A percentile compares a stretch with the other conserved stretches of the same genome.
These are phyloP conservation scores for Psylliodes chrysocephalus DNA, from an alignment of 2,888 invertebrate species.

Conservation along the genomic window DNA sequence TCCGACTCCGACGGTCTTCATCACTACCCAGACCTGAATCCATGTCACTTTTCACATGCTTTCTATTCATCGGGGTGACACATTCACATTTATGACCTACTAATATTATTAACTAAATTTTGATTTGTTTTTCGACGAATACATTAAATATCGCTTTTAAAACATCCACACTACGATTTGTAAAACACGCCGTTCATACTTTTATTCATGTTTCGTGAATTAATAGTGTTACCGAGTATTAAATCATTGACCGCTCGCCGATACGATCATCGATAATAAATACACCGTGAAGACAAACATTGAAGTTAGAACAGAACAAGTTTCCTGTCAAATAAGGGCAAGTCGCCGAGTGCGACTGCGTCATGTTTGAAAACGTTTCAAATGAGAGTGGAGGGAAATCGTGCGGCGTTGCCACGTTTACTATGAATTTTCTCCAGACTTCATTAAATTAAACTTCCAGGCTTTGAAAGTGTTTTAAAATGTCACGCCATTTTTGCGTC, in stretches of 20 bases:
- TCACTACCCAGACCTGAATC: conserved; percentile 64
- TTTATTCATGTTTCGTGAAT: conserved; percentile 20
- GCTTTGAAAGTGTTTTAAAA: too few relatives aligned
- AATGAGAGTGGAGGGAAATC: not conserved
- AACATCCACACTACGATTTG: conserved; percentile 16
- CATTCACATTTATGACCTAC: conserved; percentile 46
- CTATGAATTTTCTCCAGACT: not conserved
- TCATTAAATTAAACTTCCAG: too few relatives aligned
- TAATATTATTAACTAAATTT: conserved; percentile 34
- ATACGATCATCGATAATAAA: conserved; percentile 25
- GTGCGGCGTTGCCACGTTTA: not conserved
- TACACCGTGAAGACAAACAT: conserved; percentile 18
- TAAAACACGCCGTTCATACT: not conserved
- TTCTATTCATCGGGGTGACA: conserved; percentile 45
- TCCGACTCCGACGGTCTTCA: conserved; percentile 60
- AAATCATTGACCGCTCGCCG: conserved; percentile 3
- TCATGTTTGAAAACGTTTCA: not conserved
- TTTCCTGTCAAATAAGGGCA: conserved; percentile 27
- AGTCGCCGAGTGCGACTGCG: conserved; percentile 10
- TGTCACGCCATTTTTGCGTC: too few relatives aligned
- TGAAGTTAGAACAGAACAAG: conserved; percentile 27
- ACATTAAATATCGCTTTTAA: conserved; percentile 3
- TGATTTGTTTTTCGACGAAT: conserved; percentile 21
- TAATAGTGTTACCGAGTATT: not conserved
- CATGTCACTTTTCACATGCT: conserved; percentile 56